Evolutionary conservation across 2,888 invertebrate species (phyloP), one percentile per base, ranked within the genome.

Genomic region (Callosobruchus maculatus): DNA sequence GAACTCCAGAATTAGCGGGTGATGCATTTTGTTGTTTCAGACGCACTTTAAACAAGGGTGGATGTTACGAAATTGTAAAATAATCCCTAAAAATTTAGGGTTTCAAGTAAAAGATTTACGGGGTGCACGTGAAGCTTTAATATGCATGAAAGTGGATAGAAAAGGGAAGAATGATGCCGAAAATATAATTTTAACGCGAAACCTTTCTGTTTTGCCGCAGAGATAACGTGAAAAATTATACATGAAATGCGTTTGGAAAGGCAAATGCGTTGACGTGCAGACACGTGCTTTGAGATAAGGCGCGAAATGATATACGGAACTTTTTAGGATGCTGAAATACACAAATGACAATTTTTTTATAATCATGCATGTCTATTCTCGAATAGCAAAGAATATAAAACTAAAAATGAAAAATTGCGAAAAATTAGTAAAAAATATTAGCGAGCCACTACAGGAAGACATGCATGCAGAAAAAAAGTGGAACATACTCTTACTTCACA

Each of bases 21-120:
- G 75, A 74, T 49, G 71, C 72, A 75, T 72, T 74, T 71, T 72
- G 73, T 75, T 74, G 75, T 75, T 75, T 73, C 73, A 72, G 30
- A 49, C 49, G 70, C 70, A 49, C 68, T 75, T 72, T 73, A 73
- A 71, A 75, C 72, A 71, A 73, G 73, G 75, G 73, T 71, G 71
- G 67, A 73, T 73, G 68, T 75, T 67, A 69, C 21, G 31, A 66
- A 75, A 72, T 67, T 74, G 72, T 67, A 21, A 66, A 72, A 71
- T 73, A 75, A 75, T 73, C 74, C 73, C 69, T 18, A 73, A 71
- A 73, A 73, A 71, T 75, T 70, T 49, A 49, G 49, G 1, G 49
- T 49, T 49, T 49, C 13, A 49, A 49, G 49, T 18, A 49, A 49
- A 49, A 49, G 49, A 49, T 49, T 49, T 49, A 49, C 49, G 49